These are phyloP conservation scores for Apodemia duryi DNA, from an alignment of 2,888 invertebrate genomes.

Conservation along the genomic window DNA sequence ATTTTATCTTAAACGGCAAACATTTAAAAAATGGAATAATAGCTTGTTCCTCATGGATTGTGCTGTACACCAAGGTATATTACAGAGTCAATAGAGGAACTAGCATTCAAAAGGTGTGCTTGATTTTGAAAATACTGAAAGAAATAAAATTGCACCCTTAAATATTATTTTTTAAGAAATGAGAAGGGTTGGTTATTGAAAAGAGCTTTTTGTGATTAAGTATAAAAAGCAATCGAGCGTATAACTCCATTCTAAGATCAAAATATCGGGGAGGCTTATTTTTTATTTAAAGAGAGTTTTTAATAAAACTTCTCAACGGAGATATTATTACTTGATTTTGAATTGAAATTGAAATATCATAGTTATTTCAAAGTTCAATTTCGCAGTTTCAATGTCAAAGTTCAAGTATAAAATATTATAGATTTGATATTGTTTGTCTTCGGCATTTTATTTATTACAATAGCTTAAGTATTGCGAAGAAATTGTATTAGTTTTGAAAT, in stretches of 20 bases:
- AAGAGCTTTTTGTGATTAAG: constrained; percentile 53
- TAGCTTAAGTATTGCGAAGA: too few relatives aligned
- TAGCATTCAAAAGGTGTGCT: background rate
- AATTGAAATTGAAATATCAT: background rate
- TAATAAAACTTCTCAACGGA: constrained; percentile 14
- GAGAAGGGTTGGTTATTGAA: constrained; percentile 55
- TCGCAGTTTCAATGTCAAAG: background rate
- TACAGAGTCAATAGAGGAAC: too few relatives aligned
- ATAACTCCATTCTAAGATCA: constrained; percentile 41
- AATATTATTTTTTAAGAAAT: constrained; percentile 49
- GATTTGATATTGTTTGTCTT: too few relatives aligned
- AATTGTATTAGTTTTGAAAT: too few relatives aligned
- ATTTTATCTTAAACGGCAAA: too few relatives aligned
- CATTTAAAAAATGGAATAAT: too few relatives aligned
- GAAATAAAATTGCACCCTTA: constrained; percentile 43
- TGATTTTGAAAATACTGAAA: constrained; percentile 12
- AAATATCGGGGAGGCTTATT: constrained; percentile 44
- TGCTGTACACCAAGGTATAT: too few relatives aligned
- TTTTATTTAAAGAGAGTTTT: constrained; percentile 31
- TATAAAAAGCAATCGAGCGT: constrained; percentile 48
- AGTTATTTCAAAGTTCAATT: background rate
- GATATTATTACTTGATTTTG: background rate
- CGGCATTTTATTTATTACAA: too few relatives aligned
- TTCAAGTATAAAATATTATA: background rate
- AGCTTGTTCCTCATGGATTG: too few relatives aligned